phyloP scores from a whole-genome alignment of 2,888 invertebrate species.

The Oscheius sp. region DNA sequence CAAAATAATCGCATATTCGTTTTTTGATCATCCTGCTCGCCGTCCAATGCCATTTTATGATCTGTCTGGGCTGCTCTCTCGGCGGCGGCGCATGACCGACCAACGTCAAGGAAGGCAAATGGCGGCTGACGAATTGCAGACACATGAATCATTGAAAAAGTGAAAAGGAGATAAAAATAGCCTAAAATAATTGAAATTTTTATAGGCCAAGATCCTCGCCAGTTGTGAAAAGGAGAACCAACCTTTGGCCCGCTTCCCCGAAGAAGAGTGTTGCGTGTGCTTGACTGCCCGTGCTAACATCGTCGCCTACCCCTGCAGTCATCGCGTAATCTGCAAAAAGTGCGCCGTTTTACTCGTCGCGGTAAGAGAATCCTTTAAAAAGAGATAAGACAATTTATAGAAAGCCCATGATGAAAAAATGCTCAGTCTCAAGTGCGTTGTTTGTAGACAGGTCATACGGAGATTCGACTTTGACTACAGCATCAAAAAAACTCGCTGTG shows the following conservation, averaged over 20 bases:
- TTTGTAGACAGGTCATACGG: background rate
- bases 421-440: background rate
- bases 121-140: too few relatives aligned
- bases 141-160: background rate
- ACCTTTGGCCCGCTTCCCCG: background rate
- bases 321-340: conserved; percentile 14
- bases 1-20: too few relatives aligned
- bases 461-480: background rate
- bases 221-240: conserved; percentile 11
- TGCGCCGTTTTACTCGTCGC: background rate
- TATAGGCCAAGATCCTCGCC: background rate
- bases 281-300: background rate
- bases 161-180: background rate
- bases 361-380: background rate
- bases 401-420: background rate
- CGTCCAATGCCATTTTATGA: too few relatives aligned
- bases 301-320: conserved; percentile 13
- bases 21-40: too few relatives aligned
- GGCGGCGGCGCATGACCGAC: too few relatives aligned
- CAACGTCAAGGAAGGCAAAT: too few relatives aligned
- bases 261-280: conserved; percentile 27
- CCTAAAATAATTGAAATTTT: background rate
- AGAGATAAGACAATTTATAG: background rate
- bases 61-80: too few relatives aligned
- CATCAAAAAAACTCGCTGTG: too few relatives aligned